These are phyloP conservation scores for Sardina pilchardus DNA, from an alignment of 2,113 vertebrate species.

Conservation along the genomic window DNA sequence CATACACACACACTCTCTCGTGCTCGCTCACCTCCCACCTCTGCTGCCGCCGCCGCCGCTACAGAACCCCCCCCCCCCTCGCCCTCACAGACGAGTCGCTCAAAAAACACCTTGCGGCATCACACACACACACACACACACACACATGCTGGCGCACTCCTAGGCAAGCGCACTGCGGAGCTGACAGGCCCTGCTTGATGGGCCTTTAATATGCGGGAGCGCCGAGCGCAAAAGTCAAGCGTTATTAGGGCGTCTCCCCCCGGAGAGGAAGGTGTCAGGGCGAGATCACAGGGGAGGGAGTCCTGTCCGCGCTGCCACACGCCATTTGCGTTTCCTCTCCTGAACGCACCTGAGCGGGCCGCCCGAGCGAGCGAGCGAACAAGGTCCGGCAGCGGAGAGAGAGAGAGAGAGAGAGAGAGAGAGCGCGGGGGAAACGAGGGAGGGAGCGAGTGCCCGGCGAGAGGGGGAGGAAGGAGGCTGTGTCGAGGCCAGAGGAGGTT, in stretches of 20 bases:
- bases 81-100: not conserved
- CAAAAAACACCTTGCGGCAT: constrained; percentile 1
- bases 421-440: no score
- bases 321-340: constrained; percentile 30
- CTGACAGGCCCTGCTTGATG: constrained; percentile 43
- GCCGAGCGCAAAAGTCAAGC: constrained; percentile 67
- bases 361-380: not conserved
- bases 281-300: constrained; percentile 61
- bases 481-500: not conserved
- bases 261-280: constrained; percentile 60
- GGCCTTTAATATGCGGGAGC: constrained; percentile 64
- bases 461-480: not conserved
- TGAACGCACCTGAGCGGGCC: not conserved
- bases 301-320: not conserved
- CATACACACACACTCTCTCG: constrained; percentile 59
- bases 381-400: not conserved
- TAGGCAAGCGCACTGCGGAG: not conserved
- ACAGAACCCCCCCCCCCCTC: not conserved
- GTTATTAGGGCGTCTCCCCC: constrained; percentile 72
- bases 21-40: constrained; percentile 59
- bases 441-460: not conserved
- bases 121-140: not conserved
- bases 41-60: not conserved
- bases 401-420: not conserved
- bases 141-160: not conserved